Percentiles rank a stretch among this genome's conserved stretches.
Conservation (phyloP, 2,888 invertebrate species). For the Apantesis nais region DNA sequence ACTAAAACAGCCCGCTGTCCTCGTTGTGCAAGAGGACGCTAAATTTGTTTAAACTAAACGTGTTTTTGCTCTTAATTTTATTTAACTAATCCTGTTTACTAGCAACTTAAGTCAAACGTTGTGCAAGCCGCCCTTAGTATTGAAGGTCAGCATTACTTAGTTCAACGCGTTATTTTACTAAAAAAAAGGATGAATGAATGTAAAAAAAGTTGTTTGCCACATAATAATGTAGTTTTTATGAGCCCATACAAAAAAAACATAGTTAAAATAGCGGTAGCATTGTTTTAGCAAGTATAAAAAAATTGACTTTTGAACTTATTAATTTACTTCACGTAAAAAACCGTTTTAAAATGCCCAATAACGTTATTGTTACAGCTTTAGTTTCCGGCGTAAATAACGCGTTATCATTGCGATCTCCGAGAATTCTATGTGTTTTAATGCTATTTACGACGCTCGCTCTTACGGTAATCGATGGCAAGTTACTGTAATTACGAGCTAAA, state of each 20-base stretch:
- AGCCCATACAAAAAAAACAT: conserved; percentile 43
- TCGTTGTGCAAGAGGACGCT: too few species aligned
- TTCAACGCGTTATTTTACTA: conserved; percentile 39
- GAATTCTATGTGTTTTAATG: conserved; percentile 27
- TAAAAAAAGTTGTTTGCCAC: conserved; percentile 39
- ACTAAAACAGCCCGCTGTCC: too few species aligned
- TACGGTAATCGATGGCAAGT: conserved; percentile 29
- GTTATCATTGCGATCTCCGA: conserved; percentile 32
- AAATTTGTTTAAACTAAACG: too few species aligned
- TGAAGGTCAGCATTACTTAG: too few species aligned
- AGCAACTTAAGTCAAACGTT: too few species aligned
- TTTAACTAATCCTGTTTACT: too few species aligned
- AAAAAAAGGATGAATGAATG: conserved; percentile 50
- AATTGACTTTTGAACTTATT: conserved; percentile 35
- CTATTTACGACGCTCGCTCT: conserved; percentile 32
- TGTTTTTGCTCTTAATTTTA: too few species aligned
- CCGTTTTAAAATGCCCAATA: conserved; percentile 8
- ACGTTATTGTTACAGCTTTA: conserved; percentile 8
- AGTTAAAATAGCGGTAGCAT: conserved; percentile 34
- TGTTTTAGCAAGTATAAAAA: conserved; percentile 28
- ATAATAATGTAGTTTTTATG: conserved; percentile 30
- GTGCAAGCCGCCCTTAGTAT: too few species aligned
- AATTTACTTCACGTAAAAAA: not conserved
- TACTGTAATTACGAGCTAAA: conserved; percentile 23
- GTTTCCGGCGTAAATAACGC: conserved; percentile 25